Conservation (phyloP, 2,888 invertebrate species). For the Nemoura dubitans region DNA sequence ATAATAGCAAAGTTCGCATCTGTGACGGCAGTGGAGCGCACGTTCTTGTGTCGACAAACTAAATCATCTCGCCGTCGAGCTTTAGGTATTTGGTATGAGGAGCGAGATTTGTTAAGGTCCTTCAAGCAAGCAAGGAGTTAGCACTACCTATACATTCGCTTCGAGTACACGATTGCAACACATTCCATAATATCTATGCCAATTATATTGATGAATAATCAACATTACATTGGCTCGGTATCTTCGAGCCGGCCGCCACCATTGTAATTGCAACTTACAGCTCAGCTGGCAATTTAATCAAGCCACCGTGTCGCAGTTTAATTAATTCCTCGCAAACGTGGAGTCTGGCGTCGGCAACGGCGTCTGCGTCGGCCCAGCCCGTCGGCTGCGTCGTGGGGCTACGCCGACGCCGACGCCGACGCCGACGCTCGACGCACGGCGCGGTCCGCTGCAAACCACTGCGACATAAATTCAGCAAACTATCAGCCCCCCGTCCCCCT, state of each 20-base stretch:
- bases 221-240: constrained; percentile 33
- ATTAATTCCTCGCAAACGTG: constrained; percentile 40
- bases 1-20: too few relatives aligned
- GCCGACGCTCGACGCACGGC: not conserved
- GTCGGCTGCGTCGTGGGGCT: not conserved
- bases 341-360: constrained; percentile 18
- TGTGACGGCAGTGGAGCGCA: too few relatives aligned
- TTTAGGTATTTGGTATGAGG: not conserved
- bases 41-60: too few relatives aligned
- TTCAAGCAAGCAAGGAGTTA: not conserved
- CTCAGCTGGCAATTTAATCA: constrained; percentile 40
- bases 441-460: not conserved
- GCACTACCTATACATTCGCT: not conserved
- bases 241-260: not conserved
- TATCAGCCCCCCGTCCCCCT: not conserved
- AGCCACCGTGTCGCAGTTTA: constrained; percentile 27
- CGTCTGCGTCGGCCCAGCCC: too few relatives aligned
- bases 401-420: constrained; percentile 8
- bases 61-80: not conserved
- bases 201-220: constrained; percentile 36
- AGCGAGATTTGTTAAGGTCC: not conserved
- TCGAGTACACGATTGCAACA: not conserved
- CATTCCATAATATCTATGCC: not conserved
- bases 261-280: constrained; percentile 21
- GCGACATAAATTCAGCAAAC: too few relatives aligned